Base-by-base conservation (phyloP, 2,888 invertebrate genomes). In the Pardosa pseudoannulata region DNA sequence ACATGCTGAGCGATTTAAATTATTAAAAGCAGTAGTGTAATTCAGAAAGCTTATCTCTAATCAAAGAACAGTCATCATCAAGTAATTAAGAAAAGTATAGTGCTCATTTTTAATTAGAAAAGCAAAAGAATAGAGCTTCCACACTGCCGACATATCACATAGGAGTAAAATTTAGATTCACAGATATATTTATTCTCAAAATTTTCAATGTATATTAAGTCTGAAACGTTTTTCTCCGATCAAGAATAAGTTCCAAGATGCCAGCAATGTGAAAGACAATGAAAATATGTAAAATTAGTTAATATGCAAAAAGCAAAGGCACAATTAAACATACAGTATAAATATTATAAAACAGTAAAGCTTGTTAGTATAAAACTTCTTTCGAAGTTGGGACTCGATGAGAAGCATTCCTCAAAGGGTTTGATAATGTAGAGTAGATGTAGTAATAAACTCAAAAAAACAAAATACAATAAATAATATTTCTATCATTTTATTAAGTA, bases 401-500 rank as follows among this genome's bases (percentile, higher is more conserved):
- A 64, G 73, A 62, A 65, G 31, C 36, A 64, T 29, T 79, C 74
- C 79, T 86, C 86, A 75, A 79, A 71, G 74, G 79, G 75, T 86
- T 86, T 80, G 70, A 75, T 27, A n/a, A 31, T 65, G 13, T 65
- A 29, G 13, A 16, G 28, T 28, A 28, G 28, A 65, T 31, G 28
- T 28, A 31, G 16, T 27, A 23, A 62, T 62, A 31, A 65, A 65
- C 31, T 13, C 23, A 28, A 31, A n/a, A n/a, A 81, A 82, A 64
- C 39, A 76, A 78, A 65, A 76, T 62, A 28, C 9, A 16, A 36
- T 28, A 62, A 29, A 56, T 85, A 16, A 62, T 16, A 28, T 71
- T 74, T 68, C 32, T 85, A 73, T 68, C 23, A 70, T 74, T 85
- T 85, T 85, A 85, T 85, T 85, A 71, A 82, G 70, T 67, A 72